Percentiles rank a stretch among this genome's conserved stretches.
Conservation (phyloP, 2,888 invertebrate genomes). For the Orthonychiurus folsomi region DNA sequence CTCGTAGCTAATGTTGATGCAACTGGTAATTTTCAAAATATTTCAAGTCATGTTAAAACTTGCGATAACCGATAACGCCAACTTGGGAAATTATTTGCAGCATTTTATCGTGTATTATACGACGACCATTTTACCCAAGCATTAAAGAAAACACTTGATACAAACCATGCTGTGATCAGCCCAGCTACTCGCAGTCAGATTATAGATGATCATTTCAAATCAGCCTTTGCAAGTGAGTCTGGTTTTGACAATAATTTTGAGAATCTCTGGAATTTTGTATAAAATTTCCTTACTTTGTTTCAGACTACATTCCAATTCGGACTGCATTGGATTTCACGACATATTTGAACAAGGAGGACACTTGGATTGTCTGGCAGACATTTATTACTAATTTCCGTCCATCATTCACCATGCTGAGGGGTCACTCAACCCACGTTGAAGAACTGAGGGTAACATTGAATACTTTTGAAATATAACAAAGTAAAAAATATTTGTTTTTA, state of each 20-base stretch:
- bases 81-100: slow-evolving; percentile 22
- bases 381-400: background rate
- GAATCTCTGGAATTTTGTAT: too few relatives aligned
- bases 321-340: background rate
- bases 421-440: background rate
- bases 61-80: background rate
- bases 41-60: background rate
- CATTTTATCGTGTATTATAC: background rate
- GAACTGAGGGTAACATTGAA: background rate
- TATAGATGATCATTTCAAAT: background rate
- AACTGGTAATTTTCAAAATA: background rate
- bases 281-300: background rate
- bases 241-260: too few relatives aligned
- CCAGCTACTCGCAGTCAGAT: background rate
- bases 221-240: background rate
- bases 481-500: too few relatives aligned
- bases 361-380: background rate
- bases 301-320: background rate
- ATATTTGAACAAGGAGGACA: background rate
- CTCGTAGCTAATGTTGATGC: background rate
- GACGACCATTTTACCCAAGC: background rate
- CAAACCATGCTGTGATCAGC: slow-evolving; percentile 7
- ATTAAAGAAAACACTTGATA: background rate
- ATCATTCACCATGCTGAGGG: background rate
- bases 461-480: too few relatives aligned